Conservation (phyloP, 1,140 invertebrate species). For the Palaemon carinicauda region DNA sequence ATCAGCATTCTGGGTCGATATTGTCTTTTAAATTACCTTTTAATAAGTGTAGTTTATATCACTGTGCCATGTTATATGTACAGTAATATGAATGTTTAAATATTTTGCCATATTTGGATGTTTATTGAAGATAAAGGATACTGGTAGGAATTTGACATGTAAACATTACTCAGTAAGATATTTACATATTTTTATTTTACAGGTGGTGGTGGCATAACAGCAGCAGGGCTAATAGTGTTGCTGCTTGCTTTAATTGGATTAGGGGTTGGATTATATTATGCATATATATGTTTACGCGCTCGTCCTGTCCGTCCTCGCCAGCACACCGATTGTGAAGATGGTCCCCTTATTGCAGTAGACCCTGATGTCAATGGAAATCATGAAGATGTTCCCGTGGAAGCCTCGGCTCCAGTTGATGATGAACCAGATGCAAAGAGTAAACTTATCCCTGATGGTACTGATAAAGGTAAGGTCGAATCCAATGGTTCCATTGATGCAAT, state of each 20-base stretch:
- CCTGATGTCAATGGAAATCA: constrained; percentile 43
- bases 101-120: background rate
- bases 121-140: background rate
- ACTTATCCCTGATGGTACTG: background rate
- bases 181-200: background rate
- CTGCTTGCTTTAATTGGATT: constrained; percentile 39
- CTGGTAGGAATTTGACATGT: background rate
- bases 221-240: constrained; percentile 29
- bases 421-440: background rate
- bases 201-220: constrained; percentile 42
- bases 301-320: constrained; percentile 35
- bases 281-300: constrained; percentile 39
- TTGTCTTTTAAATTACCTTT: too few relatives aligned
- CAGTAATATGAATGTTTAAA: background rate
- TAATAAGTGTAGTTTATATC: too few relatives aligned
- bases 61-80: too few relatives aligned
- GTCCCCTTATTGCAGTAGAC: constrained; percentile 29
- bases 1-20: too few relatives aligned
- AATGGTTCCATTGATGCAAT: background rate
- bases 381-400: constrained; percentile 32
- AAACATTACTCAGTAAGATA: background rate
- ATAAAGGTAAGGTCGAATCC: background rate
- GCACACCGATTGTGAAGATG: constrained; percentile 22
- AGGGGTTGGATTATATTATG: constrained; percentile 40
- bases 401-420: constrained; percentile 19